Evolutionary conservation across 1,140 invertebrate species (phyloP), one percentile per base, ranked within the genome.

Genomic region (Caenorhabditis brenneri): DNA sequence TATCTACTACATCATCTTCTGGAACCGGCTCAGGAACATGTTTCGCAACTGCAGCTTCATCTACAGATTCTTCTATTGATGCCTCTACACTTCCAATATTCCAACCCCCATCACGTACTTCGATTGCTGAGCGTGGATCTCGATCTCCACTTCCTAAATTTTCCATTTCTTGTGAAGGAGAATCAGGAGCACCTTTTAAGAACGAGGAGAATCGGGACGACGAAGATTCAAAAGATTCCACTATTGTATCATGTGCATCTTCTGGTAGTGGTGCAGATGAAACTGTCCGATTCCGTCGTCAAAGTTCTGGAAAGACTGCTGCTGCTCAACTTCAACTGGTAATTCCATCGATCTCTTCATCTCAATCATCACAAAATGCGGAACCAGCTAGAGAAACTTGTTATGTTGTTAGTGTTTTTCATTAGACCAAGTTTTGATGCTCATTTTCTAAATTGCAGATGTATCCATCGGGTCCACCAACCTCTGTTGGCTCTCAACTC

Each of bases 41-140:
- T 60, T 55, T 90, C 15, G 87, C 86, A 27, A 90, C 88, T 2
- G 83, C 81, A n/a, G 83, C 86, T 33, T 90, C 89, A 16, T 90
- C 89, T 1, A 90, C 89, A 5, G 89, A 90, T 65, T 90, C 88
- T 7, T 88, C 86, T 12, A 86, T 90, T 65, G 89, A 91, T 79
- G 89, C 88, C n/a, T 88, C 65, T 7, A 42, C 65, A 22, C 36
- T 74, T 42, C 65, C 65, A 27, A 42, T 39, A 83, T 29, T 78
- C 29, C 42, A 85, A 85, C 46, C 39, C 33, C 29, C 51, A 58
- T 65, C 29, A 36, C 49, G 81, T 33, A 39, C 81, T n/a, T 65
- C 81, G 7, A 78, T 74, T 51, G 60, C 60, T 12, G 81, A 65
- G n/a, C 81, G 81, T 48, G 42, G 81, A 46, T 74, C 81, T 12